A percentile compares a stretch with the other conserved stretches of the same genome.
Conservation (phyloP, 2,888 invertebrate species). For the Falcaria lacertinaria region DNA sequence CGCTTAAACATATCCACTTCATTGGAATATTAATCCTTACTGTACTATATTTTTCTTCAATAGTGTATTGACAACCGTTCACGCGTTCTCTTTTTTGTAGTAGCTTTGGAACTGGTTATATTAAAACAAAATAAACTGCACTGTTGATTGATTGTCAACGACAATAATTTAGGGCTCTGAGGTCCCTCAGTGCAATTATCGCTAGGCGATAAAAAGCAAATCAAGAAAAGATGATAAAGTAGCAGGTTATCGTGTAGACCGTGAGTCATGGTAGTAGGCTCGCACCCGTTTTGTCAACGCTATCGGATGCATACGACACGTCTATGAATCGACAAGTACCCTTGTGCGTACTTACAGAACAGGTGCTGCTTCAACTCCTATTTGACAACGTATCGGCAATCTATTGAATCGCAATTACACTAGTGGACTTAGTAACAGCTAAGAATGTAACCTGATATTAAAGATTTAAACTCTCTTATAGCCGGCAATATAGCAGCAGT, state of each 20-base stretch:
- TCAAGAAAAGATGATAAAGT: conserved; percentile 1
- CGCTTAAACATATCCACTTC: conserved; percentile 19
- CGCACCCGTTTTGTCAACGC: conserved; percentile 3
- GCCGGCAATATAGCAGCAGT: neutral
- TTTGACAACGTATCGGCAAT: neutral
- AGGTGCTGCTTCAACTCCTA: neutral
- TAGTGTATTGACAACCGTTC: conserved; percentile 11
- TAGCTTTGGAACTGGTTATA: conserved; percentile 12
- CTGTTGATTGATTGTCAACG: conserved; percentile 44
- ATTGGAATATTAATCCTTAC: conserved; percentile 22
- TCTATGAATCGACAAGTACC: neutral
- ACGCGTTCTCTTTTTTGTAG: conserved; percentile 18
- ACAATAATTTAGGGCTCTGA: conserved; percentile 37
- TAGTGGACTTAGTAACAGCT: neutral
- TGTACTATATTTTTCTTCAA: conserved; percentile 18
- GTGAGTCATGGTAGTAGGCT: neutral
- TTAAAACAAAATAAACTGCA: conserved; percentile 37
- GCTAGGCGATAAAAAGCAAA: conserved; percentile 52
- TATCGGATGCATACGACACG: conserved; percentile 4
- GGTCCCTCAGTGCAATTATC: conserved; percentile 45
- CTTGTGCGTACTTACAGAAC: neutral
- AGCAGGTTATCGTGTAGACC: neutral
- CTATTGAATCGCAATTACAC: neutral
- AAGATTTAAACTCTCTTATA: neutral
- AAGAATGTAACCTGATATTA: neutral